Evolutionary conservation across 2,888 invertebrate genomes (phyloP).

Genomic region (Drosophila hawaiiensis): DNA sequence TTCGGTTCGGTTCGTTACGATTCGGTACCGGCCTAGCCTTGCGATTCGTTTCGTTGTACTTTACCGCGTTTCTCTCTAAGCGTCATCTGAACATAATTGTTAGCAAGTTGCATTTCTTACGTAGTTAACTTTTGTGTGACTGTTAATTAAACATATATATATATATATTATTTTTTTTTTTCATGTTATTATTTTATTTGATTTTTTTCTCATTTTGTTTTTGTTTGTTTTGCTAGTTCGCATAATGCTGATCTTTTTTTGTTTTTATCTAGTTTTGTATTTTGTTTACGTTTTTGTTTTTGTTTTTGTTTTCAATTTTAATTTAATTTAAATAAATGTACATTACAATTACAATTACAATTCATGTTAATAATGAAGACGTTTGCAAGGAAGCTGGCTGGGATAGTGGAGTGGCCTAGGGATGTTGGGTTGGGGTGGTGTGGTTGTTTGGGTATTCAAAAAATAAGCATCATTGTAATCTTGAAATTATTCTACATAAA

Average conservation of each 20-base stretch:
- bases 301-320: conserved; percentile 45
- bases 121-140: conserved; percentile 55
- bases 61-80: conserved; percentile 49
- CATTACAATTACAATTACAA: conserved; percentile 62
- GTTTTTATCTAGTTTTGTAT: conserved; percentile 51
- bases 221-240: conserved; percentile 47
- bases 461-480: conserved; percentile 35
- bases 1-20: not conserved
- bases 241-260: conserved; percentile 37
- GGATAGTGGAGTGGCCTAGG: not conserved
- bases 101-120: conserved; percentile 1
- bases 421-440: not conserved
- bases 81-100: conserved; percentile 28
- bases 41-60: conserved; percentile 54
- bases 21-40: conserved; percentile 17
- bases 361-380: conserved; percentile 34
- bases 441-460: conserved; percentile 11
- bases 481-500: conserved; percentile 41
- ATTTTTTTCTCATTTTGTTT: conserved; percentile 35
- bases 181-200: conserved; percentile 47
- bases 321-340: conserved; percentile 76
- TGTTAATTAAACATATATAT: conserved; percentile 50
- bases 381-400: not conserved
- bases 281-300: conserved; percentile 44
- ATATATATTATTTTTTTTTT: conserved; percentile 3